A percentile compares a stretch with the other conserved stretches of the same genome.
These are phyloP conservation scores for Neria commutata DNA, from an alignment of 2,888 invertebrate genomes.

Conservation along the genomic window DNA sequence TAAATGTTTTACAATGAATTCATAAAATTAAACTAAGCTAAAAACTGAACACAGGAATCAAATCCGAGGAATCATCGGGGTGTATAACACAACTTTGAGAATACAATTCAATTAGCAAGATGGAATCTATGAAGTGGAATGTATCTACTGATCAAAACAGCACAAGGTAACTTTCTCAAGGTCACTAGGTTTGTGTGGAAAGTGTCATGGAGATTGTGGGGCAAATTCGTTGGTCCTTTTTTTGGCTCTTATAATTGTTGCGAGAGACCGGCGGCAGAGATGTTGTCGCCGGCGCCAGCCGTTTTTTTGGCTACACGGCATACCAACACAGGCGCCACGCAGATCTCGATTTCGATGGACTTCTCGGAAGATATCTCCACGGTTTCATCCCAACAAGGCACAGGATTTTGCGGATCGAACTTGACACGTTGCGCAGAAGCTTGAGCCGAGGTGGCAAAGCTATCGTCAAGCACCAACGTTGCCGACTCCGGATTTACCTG, in stretches of 20 bases:
- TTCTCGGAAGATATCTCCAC: conserved; percentile 44
- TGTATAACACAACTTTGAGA: not conserved
- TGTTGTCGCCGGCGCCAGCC: conserved; percentile 87
- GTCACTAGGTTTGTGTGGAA: too few species aligned
- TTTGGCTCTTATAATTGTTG: conserved; percentile 64
- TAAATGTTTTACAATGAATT: not conserved
- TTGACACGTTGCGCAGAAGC: conserved; percentile 65
- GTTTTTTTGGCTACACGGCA: conserved; percentile 82
- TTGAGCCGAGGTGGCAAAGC: conserved; percentile 76
- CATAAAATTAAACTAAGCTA: not conserved
- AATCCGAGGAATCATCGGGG: not conserved
- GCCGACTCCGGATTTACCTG: conserved; percentile 60
- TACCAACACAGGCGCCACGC: conserved; percentile 83
- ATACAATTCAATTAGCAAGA: too few species aligned
- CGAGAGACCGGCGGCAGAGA: conserved; percentile 86
- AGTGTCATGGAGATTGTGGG: too few species aligned
- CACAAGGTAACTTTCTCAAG: not conserved
- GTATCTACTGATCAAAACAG: too few species aligned
- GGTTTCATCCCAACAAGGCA: conserved; percentile 81
- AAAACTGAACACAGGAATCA: not conserved
- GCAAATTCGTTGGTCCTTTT: too few species aligned
- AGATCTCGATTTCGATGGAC: conserved; percentile 66
- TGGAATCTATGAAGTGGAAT: too few species aligned
- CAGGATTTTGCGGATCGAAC: conserved; percentile 74
- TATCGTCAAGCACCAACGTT: conserved; percentile 77